Evolutionary conservation across 1,140 invertebrate genomes (phyloP), one percentile per base, ranked within the genome.

Genomic region (Notospermus geniculatus): DNA sequence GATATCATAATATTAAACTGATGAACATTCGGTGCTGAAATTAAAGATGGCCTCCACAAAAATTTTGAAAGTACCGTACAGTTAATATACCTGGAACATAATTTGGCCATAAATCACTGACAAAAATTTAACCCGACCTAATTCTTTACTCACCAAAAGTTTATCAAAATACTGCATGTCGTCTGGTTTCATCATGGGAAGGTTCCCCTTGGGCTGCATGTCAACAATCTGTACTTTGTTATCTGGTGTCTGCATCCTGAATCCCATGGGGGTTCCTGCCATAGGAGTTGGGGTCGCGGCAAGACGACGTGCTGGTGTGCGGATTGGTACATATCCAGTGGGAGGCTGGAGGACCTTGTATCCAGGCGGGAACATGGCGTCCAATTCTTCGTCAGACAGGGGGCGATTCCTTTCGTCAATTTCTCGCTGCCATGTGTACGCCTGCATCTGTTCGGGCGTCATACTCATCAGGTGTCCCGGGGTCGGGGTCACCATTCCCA

Each of bases 151-250:
- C 65, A 84, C 84, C 50, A 99, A 82, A 29, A 99, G 83, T 84
- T 99, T 99, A 80, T 99, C 97, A 82, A 99, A 99, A 84, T 99
- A 99, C 81, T 99, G 97, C 27, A 97, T 94, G 85, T 99, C 97
- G 83, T 99, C 97, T 0, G 97, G 97, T 80, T 99, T 99, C 87
- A 99, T 91, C 77, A 98, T 95, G 19, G 97, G 97, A 57, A 99
- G 83, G 84, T 99, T 97, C 36, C 87, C 86, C 87, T 80, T 97
- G 0, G 97, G 97, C 80, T 99, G 97, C 77, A 95, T 93, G 74
- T 99, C 96, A 53, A 97, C 87, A 74, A 95, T 91, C 75, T 93
- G 70, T 1, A 76, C 75, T 41, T 88, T 83, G 87, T 88, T 79
- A 92, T 85, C 83, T 23, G 84, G 83, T 4, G 83, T 85, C 64